Conservation (phyloP, 1,140 invertebrate species). For the Drosophila bipectinata region DNA sequence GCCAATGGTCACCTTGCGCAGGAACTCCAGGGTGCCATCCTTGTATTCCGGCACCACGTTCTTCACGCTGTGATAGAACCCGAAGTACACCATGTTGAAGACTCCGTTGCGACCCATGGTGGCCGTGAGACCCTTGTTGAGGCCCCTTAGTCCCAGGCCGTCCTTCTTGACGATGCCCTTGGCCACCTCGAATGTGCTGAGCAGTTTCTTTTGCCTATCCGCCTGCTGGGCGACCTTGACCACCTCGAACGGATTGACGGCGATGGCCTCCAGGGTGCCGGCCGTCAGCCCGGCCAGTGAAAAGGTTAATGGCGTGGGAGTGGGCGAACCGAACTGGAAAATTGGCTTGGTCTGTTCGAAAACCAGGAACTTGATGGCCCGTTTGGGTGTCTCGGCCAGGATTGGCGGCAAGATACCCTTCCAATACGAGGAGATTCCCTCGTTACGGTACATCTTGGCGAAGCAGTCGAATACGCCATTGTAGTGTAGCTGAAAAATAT, state of each 20-base stretch:
- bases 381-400: conserved; percentile 96
- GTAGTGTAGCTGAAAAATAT: conserved; percentile 85
- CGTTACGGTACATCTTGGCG: conserved; percentile 93
- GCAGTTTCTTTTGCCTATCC: conserved; percentile 86
- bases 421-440: conserved; percentile 93
- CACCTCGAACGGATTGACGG: conserved; percentile 97
- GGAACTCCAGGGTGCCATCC: conserved; percentile 88
- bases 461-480: conserved; percentile 94
- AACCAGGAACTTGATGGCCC: conserved; percentile 96
- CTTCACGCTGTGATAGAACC: conserved; percentile 96
- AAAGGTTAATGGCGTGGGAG: conserved; percentile 92
- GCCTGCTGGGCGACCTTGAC: conserved; percentile 95
- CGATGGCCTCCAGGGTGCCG: conserved; percentile 94
- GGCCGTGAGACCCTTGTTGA: conserved; percentile 95
- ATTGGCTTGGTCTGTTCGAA: conserved; percentile 96
- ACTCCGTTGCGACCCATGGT: conserved; percentile 94
- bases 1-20: conserved; percentile 90
- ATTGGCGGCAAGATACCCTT: conserved; percentile 97
- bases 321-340: conserved; percentile 90
- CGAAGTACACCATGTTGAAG: conserved; percentile 97
- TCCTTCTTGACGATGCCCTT: conserved; percentile 90
- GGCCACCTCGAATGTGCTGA: conserved; percentile 91
- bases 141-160: conserved; percentile 90
- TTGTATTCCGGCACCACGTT: conserved; percentile 89
- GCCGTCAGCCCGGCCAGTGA: conserved; percentile 93